Conservation (phyloP, 2,888 invertebrate genomes). For the Drosophila mulleri region DNA sequence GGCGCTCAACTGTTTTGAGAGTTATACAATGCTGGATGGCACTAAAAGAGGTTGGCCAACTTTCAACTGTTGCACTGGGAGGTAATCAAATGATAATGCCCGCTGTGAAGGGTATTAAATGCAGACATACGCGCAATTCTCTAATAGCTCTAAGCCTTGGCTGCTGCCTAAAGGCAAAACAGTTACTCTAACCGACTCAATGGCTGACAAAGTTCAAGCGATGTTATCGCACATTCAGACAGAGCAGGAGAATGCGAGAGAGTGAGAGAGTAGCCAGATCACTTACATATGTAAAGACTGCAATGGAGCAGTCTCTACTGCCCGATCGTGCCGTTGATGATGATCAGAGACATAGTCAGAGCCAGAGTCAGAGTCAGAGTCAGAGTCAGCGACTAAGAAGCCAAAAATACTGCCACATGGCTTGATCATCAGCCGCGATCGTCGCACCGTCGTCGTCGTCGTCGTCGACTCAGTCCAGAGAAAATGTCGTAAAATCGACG, state of each 20-base stretch:
- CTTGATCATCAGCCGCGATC: conserved; percentile 57
- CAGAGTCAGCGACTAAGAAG: conserved; percentile 19
- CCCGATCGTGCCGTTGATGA: conserved; percentile 72
- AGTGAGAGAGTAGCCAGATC: conserved; percentile 22
- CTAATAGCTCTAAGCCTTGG: conserved; percentile 53
- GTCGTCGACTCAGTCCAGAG: conserved; percentile 33
- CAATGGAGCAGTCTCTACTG: conserved; percentile 44
- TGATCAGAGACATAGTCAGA: conserved; percentile 52
- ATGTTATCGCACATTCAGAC: conserved; percentile 72
- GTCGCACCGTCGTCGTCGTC: conserved; percentile 22
- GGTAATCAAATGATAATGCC: background rate
- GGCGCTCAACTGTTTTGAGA: background rate
- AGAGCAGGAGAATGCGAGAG: conserved; percentile 15
- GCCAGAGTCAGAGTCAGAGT: background rate
- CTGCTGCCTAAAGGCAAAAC: conserved; percentile 22
- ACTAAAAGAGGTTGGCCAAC: too few relatives aligned
- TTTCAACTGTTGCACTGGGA: background rate
- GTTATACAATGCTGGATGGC: too few relatives aligned
- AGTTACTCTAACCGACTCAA: conserved; percentile 46
- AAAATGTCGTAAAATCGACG: conserved; percentile 62
- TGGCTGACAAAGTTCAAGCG: conserved; percentile 77
- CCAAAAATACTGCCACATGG: conserved; percentile 43
- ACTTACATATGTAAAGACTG: conserved; percentile 59
- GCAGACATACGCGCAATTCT: conserved; percentile 37
- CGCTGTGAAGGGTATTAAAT: conserved; percentile 16